phyloP scores from a whole-genome alignment of 2,113 vertebrate genomes.

The Epinephelus moara region DNA sequence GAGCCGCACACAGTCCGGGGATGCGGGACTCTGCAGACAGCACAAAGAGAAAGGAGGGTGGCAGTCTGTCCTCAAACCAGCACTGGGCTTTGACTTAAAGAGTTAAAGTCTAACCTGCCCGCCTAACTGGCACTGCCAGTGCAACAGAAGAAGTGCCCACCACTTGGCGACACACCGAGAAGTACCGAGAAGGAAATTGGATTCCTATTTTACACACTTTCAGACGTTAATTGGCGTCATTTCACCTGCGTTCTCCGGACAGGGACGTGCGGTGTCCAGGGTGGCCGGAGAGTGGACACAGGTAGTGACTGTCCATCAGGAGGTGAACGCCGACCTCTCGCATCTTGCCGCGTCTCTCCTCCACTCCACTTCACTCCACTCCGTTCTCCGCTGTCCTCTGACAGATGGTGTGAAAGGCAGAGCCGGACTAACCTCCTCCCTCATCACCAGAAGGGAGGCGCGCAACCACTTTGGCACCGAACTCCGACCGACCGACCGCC shows the following conservation, averaged over 20 bases:
- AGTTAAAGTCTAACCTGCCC: conserved; percentile 63
- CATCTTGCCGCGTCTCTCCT: conserved; percentile 10
- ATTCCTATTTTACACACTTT: conserved; percentile 66
- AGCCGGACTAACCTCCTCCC: conserved; percentile 51
- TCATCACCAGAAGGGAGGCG: conserved; percentile 43
- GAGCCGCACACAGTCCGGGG: conserved; percentile 80
- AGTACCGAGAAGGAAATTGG: conserved; percentile 68
- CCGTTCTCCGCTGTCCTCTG: conserved; percentile 26
- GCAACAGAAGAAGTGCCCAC: conserved; percentile 75
- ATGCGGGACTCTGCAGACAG: conserved; percentile 57
- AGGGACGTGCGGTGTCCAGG: conserved; percentile 43
- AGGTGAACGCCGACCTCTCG: conserved; percentile 53
- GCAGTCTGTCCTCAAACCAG: conserved; percentile 61
- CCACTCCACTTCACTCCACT: conserved; percentile 10
- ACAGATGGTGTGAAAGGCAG: conserved; percentile 58
- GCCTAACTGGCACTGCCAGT: conserved; percentile 61
- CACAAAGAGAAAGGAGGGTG: conserved; percentile 54
- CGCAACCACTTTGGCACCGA: conserved; percentile 63
- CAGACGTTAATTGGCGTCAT: conserved; percentile 5
- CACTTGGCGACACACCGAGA: conserved; percentile 65
- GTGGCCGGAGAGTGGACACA: conserved; percentile 67
- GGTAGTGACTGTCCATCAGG: conserved; percentile 49
- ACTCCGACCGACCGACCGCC: conserved; percentile 47
- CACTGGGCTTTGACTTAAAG: conserved; percentile 71
- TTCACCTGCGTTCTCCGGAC: conserved; percentile 18